phyloP scores from a whole-genome alignment of 2,113 vertebrate genomes.

The Tiliqua scincoides region DNA sequence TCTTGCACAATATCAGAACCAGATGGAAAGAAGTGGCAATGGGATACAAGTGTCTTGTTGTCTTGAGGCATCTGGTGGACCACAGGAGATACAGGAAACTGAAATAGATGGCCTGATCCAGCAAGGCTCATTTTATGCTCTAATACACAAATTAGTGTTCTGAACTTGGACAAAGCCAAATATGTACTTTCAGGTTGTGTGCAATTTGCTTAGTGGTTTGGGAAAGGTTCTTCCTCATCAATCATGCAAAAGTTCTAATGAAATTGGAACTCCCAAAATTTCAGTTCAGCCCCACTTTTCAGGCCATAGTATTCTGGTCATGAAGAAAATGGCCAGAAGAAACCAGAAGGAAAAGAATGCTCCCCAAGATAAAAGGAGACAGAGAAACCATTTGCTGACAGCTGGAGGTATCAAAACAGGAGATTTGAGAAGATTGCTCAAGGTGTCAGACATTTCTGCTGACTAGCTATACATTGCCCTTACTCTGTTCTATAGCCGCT shows the following conservation, averaged over 20 bases:
- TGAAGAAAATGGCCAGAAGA: not conserved
- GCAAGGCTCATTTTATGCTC: too few species aligned
- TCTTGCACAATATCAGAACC: too few species aligned
- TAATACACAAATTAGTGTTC: not conserved
- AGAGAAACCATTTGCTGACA: too few species aligned
- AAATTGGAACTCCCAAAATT: not conserved
- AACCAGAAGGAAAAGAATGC: too few species aligned
- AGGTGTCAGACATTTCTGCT: not conserved
- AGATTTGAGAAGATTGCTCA: too few species aligned
- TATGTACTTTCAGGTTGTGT: not conserved
- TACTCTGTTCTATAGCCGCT: not conserved
- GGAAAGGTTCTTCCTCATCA: not conserved
- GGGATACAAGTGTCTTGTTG: too few species aligned
- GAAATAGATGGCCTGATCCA: too few species aligned
- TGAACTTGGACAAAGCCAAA: not conserved
- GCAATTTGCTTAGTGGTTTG: not conserved
- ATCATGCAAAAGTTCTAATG: not conserved
- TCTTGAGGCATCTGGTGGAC: too few species aligned
- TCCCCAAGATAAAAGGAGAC: too few species aligned
- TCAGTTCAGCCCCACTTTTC: not conserved
- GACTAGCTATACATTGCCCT: not conserved
- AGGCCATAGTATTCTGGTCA: not conserved
- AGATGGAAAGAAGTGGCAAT: too few species aligned
- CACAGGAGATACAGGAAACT: too few species aligned
- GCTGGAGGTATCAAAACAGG: not conserved